phyloP scores from a whole-genome alignment of 2,888 invertebrate genomes.

The Troides helena region DNA sequence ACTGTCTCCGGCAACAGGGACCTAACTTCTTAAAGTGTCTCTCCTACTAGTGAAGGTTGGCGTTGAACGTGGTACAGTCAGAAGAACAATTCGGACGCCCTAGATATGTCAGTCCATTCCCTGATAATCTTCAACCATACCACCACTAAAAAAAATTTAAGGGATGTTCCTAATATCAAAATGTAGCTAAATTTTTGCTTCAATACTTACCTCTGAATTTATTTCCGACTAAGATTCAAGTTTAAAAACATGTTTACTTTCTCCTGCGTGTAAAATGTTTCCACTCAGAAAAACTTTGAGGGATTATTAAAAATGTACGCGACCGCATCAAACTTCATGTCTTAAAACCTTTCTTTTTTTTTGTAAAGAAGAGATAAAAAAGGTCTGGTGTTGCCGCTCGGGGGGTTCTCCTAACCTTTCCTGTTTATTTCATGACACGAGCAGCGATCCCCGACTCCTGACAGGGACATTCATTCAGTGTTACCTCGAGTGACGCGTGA shows the following conservation, averaged over 20 bases:
- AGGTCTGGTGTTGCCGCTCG: conserved; percentile 30
- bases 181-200: too few species aligned
- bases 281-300: background rate
- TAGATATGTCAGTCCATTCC: too few species aligned
- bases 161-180: too few species aligned
- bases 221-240: too few species aligned
- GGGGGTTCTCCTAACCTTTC: conserved; percentile 27
- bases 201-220: too few species aligned
- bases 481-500: conserved; percentile 14
- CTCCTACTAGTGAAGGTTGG: too few species aligned
- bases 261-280: background rate
- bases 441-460: conserved; percentile 11
- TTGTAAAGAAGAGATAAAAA: conserved; percentile 33
- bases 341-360: conserved; percentile 12
- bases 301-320: conserved; percentile 18
- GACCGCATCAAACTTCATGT: conserved; percentile 1
- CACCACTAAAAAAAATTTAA: too few species aligned
- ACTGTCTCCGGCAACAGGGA: too few species aligned
- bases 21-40: too few species aligned
- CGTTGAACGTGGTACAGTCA: too few species aligned
- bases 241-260: background rate
- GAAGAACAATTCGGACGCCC: too few species aligned
- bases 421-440: conserved; percentile 33
- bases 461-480: conserved; percentile 10
- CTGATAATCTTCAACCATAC: too few species aligned